Base-by-base conservation (phyloP, 2,797 vertebrate genomes). In the Carcharodon carcharias region DNA sequence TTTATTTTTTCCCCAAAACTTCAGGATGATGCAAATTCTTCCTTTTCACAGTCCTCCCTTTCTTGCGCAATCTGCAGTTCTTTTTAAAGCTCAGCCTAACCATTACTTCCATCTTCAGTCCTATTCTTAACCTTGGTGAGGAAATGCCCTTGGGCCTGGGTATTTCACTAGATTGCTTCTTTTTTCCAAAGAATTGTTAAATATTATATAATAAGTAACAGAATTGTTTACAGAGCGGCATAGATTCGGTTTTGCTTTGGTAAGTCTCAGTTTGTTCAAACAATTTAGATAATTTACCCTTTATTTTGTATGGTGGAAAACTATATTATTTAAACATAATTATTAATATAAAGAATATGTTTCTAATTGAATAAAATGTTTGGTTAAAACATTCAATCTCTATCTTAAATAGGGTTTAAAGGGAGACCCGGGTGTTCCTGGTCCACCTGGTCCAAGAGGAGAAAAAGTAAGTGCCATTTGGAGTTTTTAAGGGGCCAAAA, bases 401-500 rank as follows among this genome's bases (percentile, higher is more conserved):
- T 40, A 97, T 97, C 97, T 97, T 98, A 88, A 96, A 96, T 96
- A 99, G 99, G 98, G 99, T 97, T 97, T 98, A 91, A 99, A 99
- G 98, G 98, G 98, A 96, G 98, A 98, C 97, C 97, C 97, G 96
- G 99, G 98, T 96, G 97, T 97, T 97, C 97, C 96, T 97, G 99
- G 99, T 97, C 97, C 97, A 96, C 96, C 97, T 97, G 99, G 99
- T 96, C 97, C 97, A 4, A 98, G 98, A 98, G 99, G 99, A 98
- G 98, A 98, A 97, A 98, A 99, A 98, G 99, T 99, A 98, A 98
- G 97, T 98, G 96, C 18, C 8, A 67, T 63, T 65, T 88, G 67
- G 28, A 73, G 35, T 56, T 56, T 71, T 71, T 31, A 21, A 73
- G 40, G 56, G 26, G 28, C 50, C 11, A 18, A 73, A 91, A 21